Evolutionary conservation across 2,888 invertebrate species (phyloP), one percentile per base, ranked within the genome.

Genomic region (Allolobophora icterica): DNA sequence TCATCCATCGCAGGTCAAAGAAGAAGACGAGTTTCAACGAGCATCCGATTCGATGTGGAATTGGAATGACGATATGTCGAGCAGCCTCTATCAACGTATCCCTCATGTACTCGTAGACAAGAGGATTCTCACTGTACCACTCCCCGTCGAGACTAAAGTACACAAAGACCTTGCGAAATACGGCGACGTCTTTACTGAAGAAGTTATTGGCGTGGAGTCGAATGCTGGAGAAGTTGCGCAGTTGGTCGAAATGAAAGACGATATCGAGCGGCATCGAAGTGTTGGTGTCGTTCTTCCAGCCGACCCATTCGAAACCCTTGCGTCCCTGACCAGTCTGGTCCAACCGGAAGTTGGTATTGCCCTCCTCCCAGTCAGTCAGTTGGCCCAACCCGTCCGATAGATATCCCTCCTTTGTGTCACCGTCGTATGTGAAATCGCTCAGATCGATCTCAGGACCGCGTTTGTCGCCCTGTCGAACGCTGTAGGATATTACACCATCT

Each of bases 401-500:
- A 11, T 87, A 38, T 40, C 94, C 94, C 33, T 94, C 93, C 83
- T 52, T 52, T 33, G 84, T 40, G 30, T 35, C 45, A 1, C 98
- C 98, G 95, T 98, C 98, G 96, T 98, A 98, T 40, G 97, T 97
- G 93, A 97, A 96, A 95, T 98, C 98, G 93, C 97, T 97, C 93
- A 98, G 97, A 94, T 98, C 97, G 95, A 97, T 96, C 90, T 97
- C 97, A 93, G 97, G 96, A 93, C 97, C 97, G 42, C 97, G 96
- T 94, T 97, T 97, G 96, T 98, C 97, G 33, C 98, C 98, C 95
- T 98, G 97, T 33, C 97, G 97, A 97, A 98, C 97, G 90, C 97
- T 97, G 96, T 98, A 98, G 92, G 97, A 97, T 40, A 97, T 96
- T 91, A 98, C 96, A 38, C 97, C 97, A 94, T 97, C 98, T 97